Evolutionary conservation across 2,797 vertebrate species (phyloP).

Genomic region (Otolemur crassicaudatus): DNA sequence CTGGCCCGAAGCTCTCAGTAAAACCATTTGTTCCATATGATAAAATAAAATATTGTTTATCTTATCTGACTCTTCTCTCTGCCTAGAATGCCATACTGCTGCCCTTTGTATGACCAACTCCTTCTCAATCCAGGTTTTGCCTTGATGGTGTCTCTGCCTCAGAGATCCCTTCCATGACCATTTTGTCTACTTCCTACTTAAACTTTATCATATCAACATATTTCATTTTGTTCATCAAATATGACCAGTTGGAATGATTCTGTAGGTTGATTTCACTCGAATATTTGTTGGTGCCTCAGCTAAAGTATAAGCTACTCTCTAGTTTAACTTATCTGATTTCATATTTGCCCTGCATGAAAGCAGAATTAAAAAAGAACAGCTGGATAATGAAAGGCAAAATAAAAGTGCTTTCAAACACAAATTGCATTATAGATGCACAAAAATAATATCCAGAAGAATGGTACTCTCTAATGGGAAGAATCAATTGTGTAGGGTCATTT

Average conservation of each 20-base stretch:
- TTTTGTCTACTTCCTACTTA: background rate
- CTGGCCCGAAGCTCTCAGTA: background rate
- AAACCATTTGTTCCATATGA: conserved; percentile 18
- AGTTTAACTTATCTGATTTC: conserved; percentile 36
- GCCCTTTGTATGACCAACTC: background rate
- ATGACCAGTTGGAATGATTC: conserved; percentile 13
- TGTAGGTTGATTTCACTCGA: conserved; percentile 33
- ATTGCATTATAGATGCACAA: conserved; percentile 66
- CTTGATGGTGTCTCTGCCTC: background rate
- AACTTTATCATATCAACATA: background rate
- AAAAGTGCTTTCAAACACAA: conserved; percentile 63
- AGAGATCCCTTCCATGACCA: background rate
- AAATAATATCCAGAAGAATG: conserved; percentile 36
- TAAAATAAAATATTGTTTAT: conserved; percentile 61
- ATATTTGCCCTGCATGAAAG: conserved; percentile 25
- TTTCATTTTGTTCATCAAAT: background rate
- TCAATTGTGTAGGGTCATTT: conserved; percentile 57
- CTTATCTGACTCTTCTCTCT: background rate
- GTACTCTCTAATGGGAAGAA: conserved; percentile 58
- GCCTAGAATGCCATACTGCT: background rate
- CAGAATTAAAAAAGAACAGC: conserved; percentile 47
- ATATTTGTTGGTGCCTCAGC: conserved; percentile 14
- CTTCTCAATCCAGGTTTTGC: background rate
- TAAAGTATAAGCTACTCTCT: background rate
- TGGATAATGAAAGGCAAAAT: conserved; percentile 61